These are phyloP conservation scores for Aphrophora alni DNA, from an alignment of 2,888 invertebrate species.

Conservation along the genomic window DNA sequence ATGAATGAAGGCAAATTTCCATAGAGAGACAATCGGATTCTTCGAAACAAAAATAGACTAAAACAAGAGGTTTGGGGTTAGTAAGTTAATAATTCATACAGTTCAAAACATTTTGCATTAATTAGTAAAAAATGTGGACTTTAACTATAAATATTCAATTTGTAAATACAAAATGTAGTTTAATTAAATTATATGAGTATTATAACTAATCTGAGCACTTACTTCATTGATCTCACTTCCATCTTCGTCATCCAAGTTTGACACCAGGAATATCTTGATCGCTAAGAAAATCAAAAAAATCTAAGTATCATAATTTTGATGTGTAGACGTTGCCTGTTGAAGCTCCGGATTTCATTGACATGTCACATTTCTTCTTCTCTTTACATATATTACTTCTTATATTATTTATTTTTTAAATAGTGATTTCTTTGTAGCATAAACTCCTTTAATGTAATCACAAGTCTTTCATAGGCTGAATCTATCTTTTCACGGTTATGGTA, in stretches of 20 bases:
- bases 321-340: constrained; percentile 4
- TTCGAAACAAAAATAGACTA: constrained; percentile 9
- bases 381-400: neutral
- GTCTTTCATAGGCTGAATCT: constrained; percentile 24
- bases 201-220: neutral
- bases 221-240: neutral
- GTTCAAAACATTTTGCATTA: neutral
- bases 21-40: too few relatives aligned
- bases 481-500: constrained; percentile 17
- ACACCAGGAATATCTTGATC: neutral
- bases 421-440: constrained; percentile 30
- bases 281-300: neutral
- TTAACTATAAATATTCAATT: neutral
- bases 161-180: neutral
- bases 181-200: too few relatives aligned
- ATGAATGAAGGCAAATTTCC: too few relatives aligned
- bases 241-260: neutral
- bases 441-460: constrained; percentile 26
- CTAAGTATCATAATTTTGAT: neutral
- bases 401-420: constrained; percentile 14
- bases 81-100: neutral
- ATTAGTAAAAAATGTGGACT: neutral
- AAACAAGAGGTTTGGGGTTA: neutral
- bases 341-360: neutral
- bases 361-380: constrained; percentile 4